Evolutionary conservation across 2,113 vertebrate genomes (phyloP).

Genomic region (Cavia porcellus): DNA sequence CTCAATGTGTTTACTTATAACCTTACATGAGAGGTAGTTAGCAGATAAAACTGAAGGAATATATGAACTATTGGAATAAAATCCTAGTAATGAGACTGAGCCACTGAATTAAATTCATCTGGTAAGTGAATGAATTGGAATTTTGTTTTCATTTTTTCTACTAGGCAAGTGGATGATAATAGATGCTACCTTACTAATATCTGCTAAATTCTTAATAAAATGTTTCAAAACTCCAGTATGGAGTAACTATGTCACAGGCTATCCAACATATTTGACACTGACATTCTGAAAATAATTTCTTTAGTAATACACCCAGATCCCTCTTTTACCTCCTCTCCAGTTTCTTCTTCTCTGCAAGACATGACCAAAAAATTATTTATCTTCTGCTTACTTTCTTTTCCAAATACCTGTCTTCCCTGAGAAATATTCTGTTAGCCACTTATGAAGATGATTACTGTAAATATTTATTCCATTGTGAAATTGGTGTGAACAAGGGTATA

Average conservation of each 20-base stretch:
- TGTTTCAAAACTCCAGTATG: background rate
- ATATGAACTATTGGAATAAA: constrained; percentile 36
- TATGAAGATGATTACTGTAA: constrained; percentile 10
- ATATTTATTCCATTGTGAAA: background rate
- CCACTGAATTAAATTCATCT: background rate
- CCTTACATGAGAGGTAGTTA: constrained; percentile 20
- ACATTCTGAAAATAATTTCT: background rate
- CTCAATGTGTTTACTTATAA: background rate
- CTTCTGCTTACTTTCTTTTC: background rate
- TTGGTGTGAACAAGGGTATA: background rate
- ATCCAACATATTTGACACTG: background rate
- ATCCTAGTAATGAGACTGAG: background rate
- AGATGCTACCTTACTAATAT: background rate
- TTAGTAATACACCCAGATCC: background rate
- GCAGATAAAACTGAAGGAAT: background rate
- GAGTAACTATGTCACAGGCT: background rate
- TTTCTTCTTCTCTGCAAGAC: background rate
- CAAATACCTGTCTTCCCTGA: background rate
- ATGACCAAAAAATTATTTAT: background rate
- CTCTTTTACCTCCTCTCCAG: background rate
- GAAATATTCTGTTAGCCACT: background rate
- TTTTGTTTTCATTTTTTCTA: background rate
- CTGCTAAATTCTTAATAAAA: background rate
- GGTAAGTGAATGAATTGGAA: background rate
- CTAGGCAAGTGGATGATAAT: background rate